phyloP scores from a whole-genome alignment of 2,797 vertebrate genomes.

The Sebastes dallii region DNA sequence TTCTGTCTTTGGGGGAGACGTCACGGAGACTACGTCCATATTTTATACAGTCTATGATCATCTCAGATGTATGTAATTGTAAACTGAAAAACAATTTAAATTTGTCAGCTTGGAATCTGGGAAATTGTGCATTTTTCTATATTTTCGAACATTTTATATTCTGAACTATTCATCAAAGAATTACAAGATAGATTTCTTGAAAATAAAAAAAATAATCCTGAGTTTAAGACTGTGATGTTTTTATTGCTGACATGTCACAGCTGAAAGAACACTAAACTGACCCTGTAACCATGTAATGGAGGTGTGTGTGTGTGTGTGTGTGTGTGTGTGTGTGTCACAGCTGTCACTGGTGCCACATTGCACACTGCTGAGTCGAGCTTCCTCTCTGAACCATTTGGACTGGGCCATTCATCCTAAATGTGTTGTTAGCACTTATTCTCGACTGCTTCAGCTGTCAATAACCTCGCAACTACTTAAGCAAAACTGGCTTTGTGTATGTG shows the following conservation, averaged over 20 bases:
- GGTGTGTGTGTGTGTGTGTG: conserved; percentile 9
- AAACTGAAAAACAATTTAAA: too few species aligned
- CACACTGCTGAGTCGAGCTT: conserved; percentile 61
- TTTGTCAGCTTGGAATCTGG: not conserved
- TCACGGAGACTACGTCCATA: too few species aligned
- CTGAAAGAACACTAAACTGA: conserved; percentile 32
- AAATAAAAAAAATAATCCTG: not conserved
- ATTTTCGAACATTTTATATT: not conserved
- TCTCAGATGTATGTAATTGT: too few species aligned
- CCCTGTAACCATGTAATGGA: not conserved
- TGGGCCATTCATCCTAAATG: conserved; percentile 68
- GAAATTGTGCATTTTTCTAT: not conserved
- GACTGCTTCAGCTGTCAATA: conserved; percentile 76
- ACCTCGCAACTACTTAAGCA: conserved; percentile 38
- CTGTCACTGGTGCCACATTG: conserved; percentile 63
- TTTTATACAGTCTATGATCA: too few species aligned
- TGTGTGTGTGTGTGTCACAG: conserved; percentile 47
- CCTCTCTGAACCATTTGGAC: conserved; percentile 75
- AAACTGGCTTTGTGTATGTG: conserved; percentile 4
- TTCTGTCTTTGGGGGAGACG: too few species aligned
- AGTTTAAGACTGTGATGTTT: not conserved
- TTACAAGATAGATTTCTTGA: not conserved
- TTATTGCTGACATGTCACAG: conserved; percentile 19
- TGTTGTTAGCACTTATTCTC: conserved; percentile 74
- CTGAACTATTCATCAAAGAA: not conserved